Conservation (phyloP, 2,888 invertebrate genomes). For the Hypercompe scribonia region DNA sequence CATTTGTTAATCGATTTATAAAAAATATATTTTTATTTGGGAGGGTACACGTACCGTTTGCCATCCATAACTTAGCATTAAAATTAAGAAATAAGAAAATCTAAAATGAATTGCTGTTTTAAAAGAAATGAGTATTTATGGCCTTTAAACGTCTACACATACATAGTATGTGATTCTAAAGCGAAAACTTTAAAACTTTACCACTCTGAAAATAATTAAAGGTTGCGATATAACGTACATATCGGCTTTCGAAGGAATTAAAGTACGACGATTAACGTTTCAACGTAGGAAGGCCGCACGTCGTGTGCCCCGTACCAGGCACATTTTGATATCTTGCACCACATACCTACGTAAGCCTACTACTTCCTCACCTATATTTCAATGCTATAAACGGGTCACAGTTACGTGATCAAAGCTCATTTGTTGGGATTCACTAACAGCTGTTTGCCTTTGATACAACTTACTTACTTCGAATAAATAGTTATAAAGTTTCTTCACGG, state of each 20-base stretch:
- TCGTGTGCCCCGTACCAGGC: conserved; percentile 44
- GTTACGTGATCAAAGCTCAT: conserved; percentile 70
- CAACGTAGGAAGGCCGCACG: conserved; percentile 39
- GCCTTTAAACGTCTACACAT: no score
- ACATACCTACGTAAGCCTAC: conserved; percentile 50
- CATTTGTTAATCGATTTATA: no score
- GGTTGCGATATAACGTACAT: conserved; percentile 36
- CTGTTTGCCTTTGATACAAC: conserved; percentile 55
- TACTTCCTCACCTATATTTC: conserved; percentile 65
- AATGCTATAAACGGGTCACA: conserved; percentile 60
- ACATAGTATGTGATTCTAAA: no score
- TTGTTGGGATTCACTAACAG: conserved; percentile 61
- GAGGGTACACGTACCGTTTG: no score
- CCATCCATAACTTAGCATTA: no score
- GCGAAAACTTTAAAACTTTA: not conserved
- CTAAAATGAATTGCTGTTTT: no score
- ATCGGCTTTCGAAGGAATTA: conserved; percentile 41
- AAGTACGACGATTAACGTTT: conserved; percentile 43
- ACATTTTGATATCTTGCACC: conserved; percentile 50
- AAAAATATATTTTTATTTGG: no score
- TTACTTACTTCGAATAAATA: conserved; percentile 53
- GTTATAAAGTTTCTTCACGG: conserved; percentile 45
- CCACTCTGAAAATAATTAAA: conserved; percentile 41
- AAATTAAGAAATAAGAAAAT: no score
- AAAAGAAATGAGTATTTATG: no score